These are phyloP conservation scores for Cavia porcellus DNA, from an alignment of 2,113 vertebrate species.

Conservation along the genomic window DNA sequence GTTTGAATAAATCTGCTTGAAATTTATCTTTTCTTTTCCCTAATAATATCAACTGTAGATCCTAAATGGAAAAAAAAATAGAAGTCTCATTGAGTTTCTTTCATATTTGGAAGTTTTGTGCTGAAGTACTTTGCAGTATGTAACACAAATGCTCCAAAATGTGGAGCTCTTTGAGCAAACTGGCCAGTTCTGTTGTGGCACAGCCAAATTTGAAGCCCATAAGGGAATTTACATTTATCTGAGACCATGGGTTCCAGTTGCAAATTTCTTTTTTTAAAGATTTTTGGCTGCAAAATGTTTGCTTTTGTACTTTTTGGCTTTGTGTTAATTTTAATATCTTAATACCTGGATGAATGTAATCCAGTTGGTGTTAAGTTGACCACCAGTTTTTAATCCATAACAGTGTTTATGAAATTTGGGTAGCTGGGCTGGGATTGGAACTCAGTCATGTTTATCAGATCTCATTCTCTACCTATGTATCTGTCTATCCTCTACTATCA, in stretches of 20 bases:
- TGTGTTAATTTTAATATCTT: background rate
- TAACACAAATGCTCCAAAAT: background rate
- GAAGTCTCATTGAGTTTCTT: background rate
- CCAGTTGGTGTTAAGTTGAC: no score
- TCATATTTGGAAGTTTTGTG: background rate
- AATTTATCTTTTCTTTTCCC: background rate
- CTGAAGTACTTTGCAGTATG: background rate
- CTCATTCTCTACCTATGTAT: background rate
- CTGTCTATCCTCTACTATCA: background rate
- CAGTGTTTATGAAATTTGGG: background rate
- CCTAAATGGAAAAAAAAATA: background rate
- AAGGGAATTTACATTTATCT: background rate
- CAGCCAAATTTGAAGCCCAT: background rate
- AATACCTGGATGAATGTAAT: no score
- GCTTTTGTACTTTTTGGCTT: background rate
- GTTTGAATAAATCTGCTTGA: background rate
- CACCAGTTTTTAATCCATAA: no score
- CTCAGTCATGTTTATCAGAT: background rate
- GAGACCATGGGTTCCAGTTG: background rate
- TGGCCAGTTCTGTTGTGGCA: no score
- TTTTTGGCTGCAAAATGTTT: background rate
- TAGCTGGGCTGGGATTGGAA: background rate
- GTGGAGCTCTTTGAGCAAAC: accelerated
- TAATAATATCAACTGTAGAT: background rate
- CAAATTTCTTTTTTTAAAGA: background rate